These are phyloP conservation scores for Chymomyza procnemis DNA, from an alignment of 2,888 invertebrate genomes.

Conservation along the genomic window DNA sequence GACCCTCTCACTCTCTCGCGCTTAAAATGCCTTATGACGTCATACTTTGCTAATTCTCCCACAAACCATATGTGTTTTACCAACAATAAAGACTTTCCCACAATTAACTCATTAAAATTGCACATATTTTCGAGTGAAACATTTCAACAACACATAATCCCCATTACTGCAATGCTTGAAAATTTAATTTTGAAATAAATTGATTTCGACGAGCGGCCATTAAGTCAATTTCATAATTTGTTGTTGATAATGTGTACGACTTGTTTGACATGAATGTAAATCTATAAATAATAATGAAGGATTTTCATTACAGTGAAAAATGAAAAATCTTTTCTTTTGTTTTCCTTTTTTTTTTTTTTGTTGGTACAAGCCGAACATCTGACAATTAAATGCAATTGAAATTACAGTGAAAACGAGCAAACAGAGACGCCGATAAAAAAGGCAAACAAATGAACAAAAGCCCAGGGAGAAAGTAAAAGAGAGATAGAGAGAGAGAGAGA, in stretches of 20 bases:
- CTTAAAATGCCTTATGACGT: no score
- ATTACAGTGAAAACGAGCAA: slow-evolving; percentile 38
- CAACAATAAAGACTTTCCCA: no score
- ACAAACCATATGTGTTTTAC: no score
- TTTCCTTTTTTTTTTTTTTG: neutral
- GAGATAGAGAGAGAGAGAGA: neutral
- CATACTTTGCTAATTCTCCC: no score
- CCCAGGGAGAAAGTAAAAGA: neutral
- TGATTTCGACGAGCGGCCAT: slow-evolving; percentile 45
- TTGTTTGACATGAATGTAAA: neutral
- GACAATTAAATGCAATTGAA: slow-evolving; percentile 39
- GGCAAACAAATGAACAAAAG: neutral
- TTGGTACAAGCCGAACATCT: neutral
- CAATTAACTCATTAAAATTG: no score
- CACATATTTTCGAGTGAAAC: no score
- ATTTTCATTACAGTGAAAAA: neutral
- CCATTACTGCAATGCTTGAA: no score
- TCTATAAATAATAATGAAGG: slow-evolving; percentile 5
- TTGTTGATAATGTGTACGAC: neutral
- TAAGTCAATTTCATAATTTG: slow-evolving; percentile 55
- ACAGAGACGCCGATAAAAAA: neutral
- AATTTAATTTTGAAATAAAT: neutral
- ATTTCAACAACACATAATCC: no score
- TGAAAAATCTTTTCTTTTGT: neutral
- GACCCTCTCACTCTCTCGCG: no score